Base-by-base conservation (phyloP, 2,888 invertebrate species). In the Callimorpha dominula region DNA sequence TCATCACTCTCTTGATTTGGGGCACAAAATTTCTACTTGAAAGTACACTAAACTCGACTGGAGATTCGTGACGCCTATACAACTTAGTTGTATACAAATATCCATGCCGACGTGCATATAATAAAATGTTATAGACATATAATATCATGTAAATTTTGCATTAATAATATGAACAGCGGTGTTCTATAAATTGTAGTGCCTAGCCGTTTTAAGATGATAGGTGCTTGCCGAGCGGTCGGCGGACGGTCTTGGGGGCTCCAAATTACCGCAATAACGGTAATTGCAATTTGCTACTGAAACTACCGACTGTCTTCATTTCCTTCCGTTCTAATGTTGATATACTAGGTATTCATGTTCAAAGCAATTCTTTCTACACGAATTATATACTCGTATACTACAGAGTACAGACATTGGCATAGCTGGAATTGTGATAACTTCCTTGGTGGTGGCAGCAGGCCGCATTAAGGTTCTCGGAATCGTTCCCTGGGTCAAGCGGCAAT, bases 251-350 rank as follows among this genome's bases (percentile, higher is more conserved):
- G 80, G 84, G 84, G 86, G 88, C 86, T 85, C 90, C 86, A 92
- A 94, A 94, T 94, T 92, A 91, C 93, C 88, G 91, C 91, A 90
- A 93, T 93, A 93, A 93, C 90, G 88, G 91, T 94, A 94, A 94
- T 94, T 93, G 93, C 92, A 91, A 92, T 92, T 93, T 92, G 90
- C 91, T 86, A 86, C 86, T 88, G 90, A 89, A 92, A 94, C 91
- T 90, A 90, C 89, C 87, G 86, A 87, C 90, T 87, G 90, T 90
- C 93, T 93, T 91, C 90, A 90, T 90, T 92, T 88, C 88, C 85
- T 89, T 87, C 88, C 85, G 86, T 85, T 86, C 87, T 91, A 91
- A 91, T 89, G 89, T 90, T 91, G 89, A 89, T 89, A 88, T 86
- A 89, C 78, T 86, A 83, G 71, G 72, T 60, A 68, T 60, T 60